Evolutionary conservation across 2,888 invertebrate species (phyloP).

Genomic region (Diogma glabrata): DNA sequence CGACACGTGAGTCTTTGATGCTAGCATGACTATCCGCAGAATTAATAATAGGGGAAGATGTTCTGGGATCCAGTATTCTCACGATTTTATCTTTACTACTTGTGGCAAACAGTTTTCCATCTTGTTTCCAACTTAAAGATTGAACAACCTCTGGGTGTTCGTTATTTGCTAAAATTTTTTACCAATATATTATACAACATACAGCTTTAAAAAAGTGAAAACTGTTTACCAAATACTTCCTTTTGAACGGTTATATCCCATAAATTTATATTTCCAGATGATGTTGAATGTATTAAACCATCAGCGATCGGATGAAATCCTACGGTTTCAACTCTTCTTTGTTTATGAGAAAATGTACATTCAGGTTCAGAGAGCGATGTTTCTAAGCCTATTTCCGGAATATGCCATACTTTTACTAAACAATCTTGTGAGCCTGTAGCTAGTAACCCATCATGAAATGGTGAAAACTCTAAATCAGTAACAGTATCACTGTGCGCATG

Average conservation of each 20-base stretch:
- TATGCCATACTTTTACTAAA: slow-evolving; percentile 80
- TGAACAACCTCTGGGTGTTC: slow-evolving; percentile 82
- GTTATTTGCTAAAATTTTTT: slow-evolving; percentile 42
- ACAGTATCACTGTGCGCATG: slow-evolving; percentile 84
- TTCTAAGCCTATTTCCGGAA: slow-evolving; percentile 69
- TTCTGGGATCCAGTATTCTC: slow-evolving; percentile 73
- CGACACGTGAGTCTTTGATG: slow-evolving; percentile 81
- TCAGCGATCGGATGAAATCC: slow-evolving; percentile 88
- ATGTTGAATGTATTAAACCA: slow-evolving; percentile 75
- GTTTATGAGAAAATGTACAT: slow-evolving; percentile 70
- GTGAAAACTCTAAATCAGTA: slow-evolving; percentile 90
- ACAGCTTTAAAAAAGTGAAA: background rate
- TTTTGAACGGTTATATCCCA: slow-evolving; percentile 79
- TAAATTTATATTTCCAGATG: slow-evolving; percentile 66
- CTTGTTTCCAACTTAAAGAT: slow-evolving; percentile 80
- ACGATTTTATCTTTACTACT: slow-evolving; percentile 88
- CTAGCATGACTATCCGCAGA: slow-evolving; percentile 72
- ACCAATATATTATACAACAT: slow-evolving; percentile 5
- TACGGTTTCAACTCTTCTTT: slow-evolving; percentile 77
- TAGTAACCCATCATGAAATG: slow-evolving; percentile 85
- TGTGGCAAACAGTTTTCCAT: slow-evolving; percentile 65
- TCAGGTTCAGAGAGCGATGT: slow-evolving; percentile 66
- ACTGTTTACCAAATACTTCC: slow-evolving; percentile 56
- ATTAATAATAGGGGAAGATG: slow-evolving; percentile 44
- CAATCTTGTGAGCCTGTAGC: slow-evolving; percentile 86